Conservation (phyloP, 2,888 invertebrate species). For the Limnephilus auricula region DNA sequence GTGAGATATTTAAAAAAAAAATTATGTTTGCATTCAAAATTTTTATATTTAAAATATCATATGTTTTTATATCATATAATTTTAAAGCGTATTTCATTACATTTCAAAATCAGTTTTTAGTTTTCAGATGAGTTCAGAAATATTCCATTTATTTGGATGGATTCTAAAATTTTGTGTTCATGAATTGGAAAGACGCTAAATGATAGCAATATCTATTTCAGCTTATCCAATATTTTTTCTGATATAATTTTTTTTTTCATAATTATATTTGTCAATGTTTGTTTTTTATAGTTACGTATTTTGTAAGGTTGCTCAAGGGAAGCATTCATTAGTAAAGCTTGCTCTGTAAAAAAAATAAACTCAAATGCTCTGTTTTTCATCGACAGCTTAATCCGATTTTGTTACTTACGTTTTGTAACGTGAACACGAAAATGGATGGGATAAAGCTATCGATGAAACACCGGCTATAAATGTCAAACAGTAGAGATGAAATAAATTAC, state of each 20-base stretch:
- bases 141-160: too few species aligned
- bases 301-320: not conserved
- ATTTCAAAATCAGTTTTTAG: too few species aligned
- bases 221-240: not conserved
- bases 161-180: too few species aligned
- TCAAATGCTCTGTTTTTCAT: not conserved
- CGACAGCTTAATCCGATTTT: not conserved
- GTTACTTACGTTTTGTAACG: not conserved
- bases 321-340: not conserved
- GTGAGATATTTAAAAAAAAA: too few species aligned
- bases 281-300: not conserved
- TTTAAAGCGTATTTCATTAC: too few species aligned
- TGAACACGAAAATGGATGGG: not conserved
- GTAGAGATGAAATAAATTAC: not conserved
- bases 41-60: too few species aligned
- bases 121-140: too few species aligned
- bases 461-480: not conserved
- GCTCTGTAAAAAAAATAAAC: not conserved
- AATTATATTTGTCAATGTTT: too few species aligned
- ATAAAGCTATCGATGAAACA: not conserved
- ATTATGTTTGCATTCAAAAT: too few species aligned
- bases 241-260: too few species aligned
- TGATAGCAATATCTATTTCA: not conserved
- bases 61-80: too few species aligned
- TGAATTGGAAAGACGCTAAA: too few species aligned